Evolutionary conservation across 1,140 invertebrate genomes (phyloP).

Genomic region (Patella vulgata): DNA sequence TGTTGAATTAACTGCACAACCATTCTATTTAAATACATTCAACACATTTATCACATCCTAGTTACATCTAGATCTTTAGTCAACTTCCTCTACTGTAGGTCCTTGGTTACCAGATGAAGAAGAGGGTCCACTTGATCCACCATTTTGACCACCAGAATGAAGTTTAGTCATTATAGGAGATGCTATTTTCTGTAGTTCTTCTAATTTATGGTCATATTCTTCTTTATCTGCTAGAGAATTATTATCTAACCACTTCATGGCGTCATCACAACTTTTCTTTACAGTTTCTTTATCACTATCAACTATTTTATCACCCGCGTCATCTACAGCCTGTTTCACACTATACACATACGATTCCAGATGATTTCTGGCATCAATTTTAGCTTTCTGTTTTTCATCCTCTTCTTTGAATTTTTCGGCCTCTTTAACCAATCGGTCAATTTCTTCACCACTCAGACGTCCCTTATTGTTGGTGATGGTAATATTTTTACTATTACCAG

Average conservation of each 20-base stretch:
- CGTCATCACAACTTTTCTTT: slow-evolving; percentile 89
- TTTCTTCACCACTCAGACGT: slow-evolving; percentile 89
- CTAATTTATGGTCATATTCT: slow-evolving; percentile 58
- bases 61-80: too few species aligned
- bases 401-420: slow-evolving; percentile 89
- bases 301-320: slow-evolving; percentile 75
- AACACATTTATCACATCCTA: too few species aligned
- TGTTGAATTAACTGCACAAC: too few species aligned
- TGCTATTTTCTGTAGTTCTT: slow-evolving; percentile 62
- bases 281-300: slow-evolving; percentile 86
- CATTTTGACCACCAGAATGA: slow-evolving; percentile 56
- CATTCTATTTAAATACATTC: too few species aligned
- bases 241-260: slow-evolving; percentile 92
- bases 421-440: slow-evolving; percentile 95
- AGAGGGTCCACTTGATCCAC: too few species aligned
- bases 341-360: slow-evolving; percentile 73
- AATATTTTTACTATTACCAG: slow-evolving; percentile 79
- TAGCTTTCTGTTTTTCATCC: slow-evolving; percentile 89
- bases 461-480: slow-evolving; percentile 97
- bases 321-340: slow-evolving; percentile 86
- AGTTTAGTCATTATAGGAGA: slow-evolving; percentile 68
- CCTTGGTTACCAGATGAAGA: slow-evolving; percentile 13
- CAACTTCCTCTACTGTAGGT: slow-evolving; percentile 53
- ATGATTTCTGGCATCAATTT: slow-evolving; percentile 82
- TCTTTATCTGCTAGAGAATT: slow-evolving; percentile 75